Evolutionary conservation across 2,888 invertebrate genomes (phyloP).

Genomic region (Drosophila limbata): DNA sequence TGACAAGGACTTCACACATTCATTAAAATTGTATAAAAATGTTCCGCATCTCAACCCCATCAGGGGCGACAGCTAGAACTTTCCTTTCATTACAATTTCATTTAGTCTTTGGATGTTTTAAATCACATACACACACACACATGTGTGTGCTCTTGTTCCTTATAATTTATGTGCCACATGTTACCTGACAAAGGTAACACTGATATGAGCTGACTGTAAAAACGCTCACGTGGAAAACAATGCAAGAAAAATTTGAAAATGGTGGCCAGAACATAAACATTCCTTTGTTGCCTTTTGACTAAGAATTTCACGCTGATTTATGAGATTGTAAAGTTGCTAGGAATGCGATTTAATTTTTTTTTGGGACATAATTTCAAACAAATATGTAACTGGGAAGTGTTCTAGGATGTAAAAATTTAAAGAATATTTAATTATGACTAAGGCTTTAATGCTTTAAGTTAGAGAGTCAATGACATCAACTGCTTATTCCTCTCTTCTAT

Average conservation of each 20-base stretch:
- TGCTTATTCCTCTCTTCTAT: slow-evolving; percentile 26
- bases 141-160: slow-evolving; percentile 37
- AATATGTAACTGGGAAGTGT: slow-evolving; percentile 18
- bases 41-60: slow-evolving; percentile 30
- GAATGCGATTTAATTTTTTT: slow-evolving; percentile 36
- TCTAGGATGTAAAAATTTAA: background rate
- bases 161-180: slow-evolving; percentile 78
- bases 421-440: slow-evolving; percentile 1
- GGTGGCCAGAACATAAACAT: slow-evolving; percentile 50
- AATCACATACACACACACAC: slow-evolving; percentile 50
- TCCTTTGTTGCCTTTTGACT: slow-evolving; percentile 52
- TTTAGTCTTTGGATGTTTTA: slow-evolving; percentile 44
- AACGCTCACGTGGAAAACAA: slow-evolving; percentile 57
- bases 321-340: slow-evolving; percentile 44
- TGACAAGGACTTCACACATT: slow-evolving; percentile 46
- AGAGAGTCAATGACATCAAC: slow-evolving; percentile 36
- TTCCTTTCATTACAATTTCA: slow-evolving; percentile 53
- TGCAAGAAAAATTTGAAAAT: slow-evolving; percentile 54
- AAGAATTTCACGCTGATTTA: slow-evolving; percentile 79
- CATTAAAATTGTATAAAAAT: slow-evolving; percentile 61
- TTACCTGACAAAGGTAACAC: slow-evolving; percentile 67
- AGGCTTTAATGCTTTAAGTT: slow-evolving; percentile 30
- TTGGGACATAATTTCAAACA: slow-evolving; percentile 6
- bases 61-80: slow-evolving; percentile 16
- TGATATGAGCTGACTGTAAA: slow-evolving; percentile 44